phyloP scores from a whole-genome alignment of 30 jellyfish, hydroid and myxozoan species.

The Morbakka virulenta region DNA sequence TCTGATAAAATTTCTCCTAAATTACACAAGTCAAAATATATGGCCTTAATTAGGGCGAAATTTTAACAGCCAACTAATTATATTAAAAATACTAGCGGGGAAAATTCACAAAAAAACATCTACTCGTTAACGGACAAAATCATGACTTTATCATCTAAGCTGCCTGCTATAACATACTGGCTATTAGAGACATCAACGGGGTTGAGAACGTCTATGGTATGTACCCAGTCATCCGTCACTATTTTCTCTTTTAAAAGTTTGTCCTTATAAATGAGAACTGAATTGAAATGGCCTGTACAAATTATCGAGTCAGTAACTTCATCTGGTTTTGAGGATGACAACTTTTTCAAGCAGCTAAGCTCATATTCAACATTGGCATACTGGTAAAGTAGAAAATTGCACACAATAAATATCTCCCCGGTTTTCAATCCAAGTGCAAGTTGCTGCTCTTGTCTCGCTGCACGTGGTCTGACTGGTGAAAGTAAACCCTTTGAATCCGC shows the following conservation, averaged over 20 bases:
- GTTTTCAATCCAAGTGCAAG: constrained; percentile 77
- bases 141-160: constrained; percentile 48
- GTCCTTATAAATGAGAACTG: constrained; percentile 52
- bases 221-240: constrained; percentile 75
- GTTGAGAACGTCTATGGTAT: constrained; percentile 46
- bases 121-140: too few species aligned
- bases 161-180: constrained; percentile 44
- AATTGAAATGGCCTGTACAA: constrained; percentile 83
- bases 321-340: constrained; percentile 45
- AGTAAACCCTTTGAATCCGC: constrained; percentile 11
- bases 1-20: too few species aligned
- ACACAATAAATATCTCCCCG: constrained; percentile 59
- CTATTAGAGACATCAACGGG: constrained; percentile 42
- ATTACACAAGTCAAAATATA: too few species aligned
- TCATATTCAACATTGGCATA: constrained; percentile 58
- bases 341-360: too few species aligned
- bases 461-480: constrained; percentile 40
- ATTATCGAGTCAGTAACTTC: constrained; percentile 63
- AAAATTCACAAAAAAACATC: too few species aligned
- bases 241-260: constrained; percentile 25
- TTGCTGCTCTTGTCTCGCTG: constrained; percentile 63
- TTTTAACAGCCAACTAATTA: too few species aligned
- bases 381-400: constrained; percentile 45
- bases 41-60: too few species aligned
- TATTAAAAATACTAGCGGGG: too few species aligned